These are phyloP conservation scores for Gila robusta DNA, from an alignment of 2,797 vertebrate species.

Conservation along the genomic window DNA sequence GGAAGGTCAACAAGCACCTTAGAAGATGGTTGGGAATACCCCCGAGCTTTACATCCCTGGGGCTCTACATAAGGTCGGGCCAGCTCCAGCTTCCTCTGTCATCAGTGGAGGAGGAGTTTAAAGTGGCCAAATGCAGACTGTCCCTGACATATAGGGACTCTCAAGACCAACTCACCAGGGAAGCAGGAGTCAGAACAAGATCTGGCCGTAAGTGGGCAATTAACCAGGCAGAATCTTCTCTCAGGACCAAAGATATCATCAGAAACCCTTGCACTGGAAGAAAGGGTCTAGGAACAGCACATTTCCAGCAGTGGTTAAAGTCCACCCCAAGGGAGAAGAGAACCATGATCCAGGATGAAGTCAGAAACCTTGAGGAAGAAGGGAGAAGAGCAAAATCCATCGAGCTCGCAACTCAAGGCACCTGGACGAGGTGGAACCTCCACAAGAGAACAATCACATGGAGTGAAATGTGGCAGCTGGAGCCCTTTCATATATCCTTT, in stretches of 20 bases:
- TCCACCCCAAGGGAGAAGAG: background rate
- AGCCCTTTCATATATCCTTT: background rate
- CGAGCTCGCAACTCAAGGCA: background rate
- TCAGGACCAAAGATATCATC: conserved; percentile 11
- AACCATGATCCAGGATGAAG: conserved; percentile 20
- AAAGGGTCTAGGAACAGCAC: background rate
- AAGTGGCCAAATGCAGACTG: background rate
- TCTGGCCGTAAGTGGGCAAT: background rate
- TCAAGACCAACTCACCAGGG: background rate
- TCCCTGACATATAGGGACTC: background rate
- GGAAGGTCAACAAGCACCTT: no score
- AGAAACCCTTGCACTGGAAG: conserved; percentile 15
- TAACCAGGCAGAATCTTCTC: conserved; percentile 2
- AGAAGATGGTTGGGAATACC: no score
- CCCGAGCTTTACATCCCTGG: no score
- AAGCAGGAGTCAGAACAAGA: conserved; percentile 17
- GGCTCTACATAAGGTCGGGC: no score
- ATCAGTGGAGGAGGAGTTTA: background rate
- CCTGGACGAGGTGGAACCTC: conserved; percentile 5
- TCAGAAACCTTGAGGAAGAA: conserved; percentile 8
- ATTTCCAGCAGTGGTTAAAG: conserved; percentile 30
- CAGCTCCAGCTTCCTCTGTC: background rate
- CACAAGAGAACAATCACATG: conserved; percentile 2
- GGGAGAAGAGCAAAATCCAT: conserved; percentile 2
- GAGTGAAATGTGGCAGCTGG: conserved; percentile 3